Percentiles rank a stretch among this genome's conserved stretches.
Conservation (phyloP, 2,888 invertebrate species). For the Amiota minor region DNA sequence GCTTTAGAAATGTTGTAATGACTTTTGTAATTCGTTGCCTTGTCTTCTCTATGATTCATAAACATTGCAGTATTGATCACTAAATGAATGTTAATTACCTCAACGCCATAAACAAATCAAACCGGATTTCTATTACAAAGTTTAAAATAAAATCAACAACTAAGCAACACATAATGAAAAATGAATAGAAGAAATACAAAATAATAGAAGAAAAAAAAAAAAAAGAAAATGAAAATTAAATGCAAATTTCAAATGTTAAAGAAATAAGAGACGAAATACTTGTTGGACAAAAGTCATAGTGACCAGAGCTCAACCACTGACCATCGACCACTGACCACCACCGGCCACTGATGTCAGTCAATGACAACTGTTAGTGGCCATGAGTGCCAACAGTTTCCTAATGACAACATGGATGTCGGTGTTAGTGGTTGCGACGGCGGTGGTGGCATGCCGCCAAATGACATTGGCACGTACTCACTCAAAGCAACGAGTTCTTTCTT, state of each 20-base stretch:
- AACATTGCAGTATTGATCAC: neutral
- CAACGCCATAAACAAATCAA: constrained; percentile 4
- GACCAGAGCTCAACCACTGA: neutral
- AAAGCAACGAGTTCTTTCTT: neutral
- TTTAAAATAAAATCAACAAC: neutral
- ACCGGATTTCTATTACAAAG: constrained; percentile 14
- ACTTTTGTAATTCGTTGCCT: neutral
- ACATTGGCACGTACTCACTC: constrained; percentile 10
- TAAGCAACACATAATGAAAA: constrained; percentile 11
- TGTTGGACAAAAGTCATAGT: neutral
- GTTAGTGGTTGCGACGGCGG: neutral
- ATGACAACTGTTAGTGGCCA: constrained; percentile 15
- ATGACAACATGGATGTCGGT: neutral
- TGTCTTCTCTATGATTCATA: constrained; percentile 2
- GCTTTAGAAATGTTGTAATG: neutral
- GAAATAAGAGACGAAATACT: too few relatives aligned
- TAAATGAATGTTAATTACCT: constrained; percentile 1
- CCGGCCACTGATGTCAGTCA: constrained; percentile 8
- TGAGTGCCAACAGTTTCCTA: neutral
- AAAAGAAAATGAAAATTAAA: neutral
- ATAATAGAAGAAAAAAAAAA: neutral
- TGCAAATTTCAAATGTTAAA: neutral
- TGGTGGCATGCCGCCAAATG: constrained; percentile 7
- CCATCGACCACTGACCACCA: constrained; percentile 5
- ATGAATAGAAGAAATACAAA: neutral